Conservation (phyloP, 2,888 invertebrate genomes). For the Brachycybe producta region DNA sequence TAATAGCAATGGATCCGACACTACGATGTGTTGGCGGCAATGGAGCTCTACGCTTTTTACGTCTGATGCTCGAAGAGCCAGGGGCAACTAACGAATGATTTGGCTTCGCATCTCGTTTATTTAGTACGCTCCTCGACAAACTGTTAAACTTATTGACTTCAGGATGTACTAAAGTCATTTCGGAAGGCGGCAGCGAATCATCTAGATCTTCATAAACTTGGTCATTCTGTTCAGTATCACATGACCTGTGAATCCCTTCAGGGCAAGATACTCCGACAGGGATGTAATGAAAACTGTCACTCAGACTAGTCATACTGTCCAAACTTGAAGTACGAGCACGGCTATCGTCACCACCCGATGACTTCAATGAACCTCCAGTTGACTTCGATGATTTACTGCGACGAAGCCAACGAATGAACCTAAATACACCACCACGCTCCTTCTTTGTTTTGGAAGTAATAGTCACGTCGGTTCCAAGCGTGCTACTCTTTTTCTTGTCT, state of each 20-base stretch:
- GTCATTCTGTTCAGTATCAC: not conserved
- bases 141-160: constrained; percentile 1
- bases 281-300: constrained; percentile 21
- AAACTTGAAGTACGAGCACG: constrained; percentile 9
- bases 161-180: not conserved
- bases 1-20: not conserved
- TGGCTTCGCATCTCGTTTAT: not conserved
- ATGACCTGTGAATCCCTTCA: not conserved
- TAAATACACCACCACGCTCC: constrained; percentile 17
- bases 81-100: not conserved
- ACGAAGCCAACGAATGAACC: constrained; percentile 20
- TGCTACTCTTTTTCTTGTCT: not conserved
- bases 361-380: not conserved
- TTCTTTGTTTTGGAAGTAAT: constrained; percentile 6
- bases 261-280: constrained; percentile 13
- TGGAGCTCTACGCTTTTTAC: constrained; percentile 26
- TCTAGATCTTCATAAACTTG: constrained; percentile 9
- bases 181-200: too few species aligned
- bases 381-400: constrained; percentile 10
- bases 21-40: constrained; percentile 23
- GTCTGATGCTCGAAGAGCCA: constrained; percentile 20
- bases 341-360: constrained; percentile 3
- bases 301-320: constrained; percentile 20
- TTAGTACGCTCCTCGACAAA: not conserved
- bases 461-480: not conserved